A percentile compares a stretch with the other conserved stretches of the same genome.
phyloP scores from a whole-genome alignment of 2,888 invertebrate species.

The Linnaemya tessellans region DNA sequence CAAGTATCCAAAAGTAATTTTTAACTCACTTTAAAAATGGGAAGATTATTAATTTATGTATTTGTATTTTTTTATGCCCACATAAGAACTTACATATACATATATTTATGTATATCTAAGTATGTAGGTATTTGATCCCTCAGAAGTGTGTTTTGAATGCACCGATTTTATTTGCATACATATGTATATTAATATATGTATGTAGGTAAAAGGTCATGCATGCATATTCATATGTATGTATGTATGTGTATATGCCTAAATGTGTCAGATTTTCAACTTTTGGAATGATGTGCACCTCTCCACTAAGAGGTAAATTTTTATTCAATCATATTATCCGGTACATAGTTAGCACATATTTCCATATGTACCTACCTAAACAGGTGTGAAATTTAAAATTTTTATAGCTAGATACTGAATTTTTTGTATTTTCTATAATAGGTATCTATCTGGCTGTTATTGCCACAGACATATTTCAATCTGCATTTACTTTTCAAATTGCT shows the following conservation, averaged over 20 bases:
- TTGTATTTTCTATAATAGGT: neutral
- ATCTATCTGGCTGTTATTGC: neutral
- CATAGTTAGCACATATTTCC: neutral
- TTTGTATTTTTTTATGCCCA: too few relatives aligned
- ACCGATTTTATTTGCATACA: neutral
- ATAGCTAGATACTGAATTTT: neutral
- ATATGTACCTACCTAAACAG: neutral
- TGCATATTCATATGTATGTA: too few relatives aligned
- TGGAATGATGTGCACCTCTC: too few relatives aligned
- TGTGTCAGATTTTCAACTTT: too few relatives aligned
- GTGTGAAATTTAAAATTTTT: neutral
- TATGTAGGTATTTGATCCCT: too few relatives aligned
- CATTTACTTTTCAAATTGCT: slow-evolving; percentile 39
- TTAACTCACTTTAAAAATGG: too few relatives aligned
- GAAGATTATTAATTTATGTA: neutral
- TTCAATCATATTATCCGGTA: too few relatives aligned
- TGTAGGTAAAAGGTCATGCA: too few relatives aligned
- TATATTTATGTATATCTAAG: neutral
- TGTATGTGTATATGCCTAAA: too few relatives aligned
- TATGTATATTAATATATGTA: too few relatives aligned
- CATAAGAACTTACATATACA: neutral
- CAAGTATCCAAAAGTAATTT: neutral
- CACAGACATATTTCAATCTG: slow-evolving; percentile 39
- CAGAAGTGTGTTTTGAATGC: too few relatives aligned
- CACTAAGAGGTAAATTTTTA: too few relatives aligned